Base-by-base conservation (phyloP, 2,888 invertebrate species). In the Strigamia transsilvanica region DNA sequence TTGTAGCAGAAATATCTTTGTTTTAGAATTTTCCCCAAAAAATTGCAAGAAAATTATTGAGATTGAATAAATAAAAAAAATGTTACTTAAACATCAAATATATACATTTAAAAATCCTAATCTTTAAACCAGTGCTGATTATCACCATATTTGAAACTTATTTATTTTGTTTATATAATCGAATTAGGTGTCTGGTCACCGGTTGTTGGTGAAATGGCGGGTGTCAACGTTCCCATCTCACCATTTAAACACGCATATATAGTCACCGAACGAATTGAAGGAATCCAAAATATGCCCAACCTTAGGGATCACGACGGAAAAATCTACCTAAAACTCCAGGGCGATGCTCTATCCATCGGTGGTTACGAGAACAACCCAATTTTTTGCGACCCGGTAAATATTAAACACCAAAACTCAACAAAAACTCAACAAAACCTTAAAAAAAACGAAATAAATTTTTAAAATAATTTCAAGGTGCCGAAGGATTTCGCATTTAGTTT, bases 241-340 rank as follows among this genome's bases (percentile, higher is more conserved):
- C 93, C 95, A 0, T 94, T 96, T 91, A 94, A 94, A 86, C 97
- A 97, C 87, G 93, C 96, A 0, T 97, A 96, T 86, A 92, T 97
- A 6, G 92, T 96, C 0, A 93, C 94, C 0, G 94, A 96, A 83
- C 90, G 91, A 0, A 93, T 96, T 15, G 91, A 93, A 0, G 94
- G 93, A 84, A 91, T 94, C 90, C 92, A 82, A 92, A 92, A 78
- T 88, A 93, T 87, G 83, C 96, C 97, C 0, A 96, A 96, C 87
- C 90, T 96, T 15, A 89, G 96, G 61, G 96, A 96, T 88, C 95
- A 96, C 85, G 97, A 97, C 87, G 91, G 91, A 9, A 93, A 92
- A 21, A 90, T 95, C 27, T 97, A 96, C 86, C 92, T 96, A 84
- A 92, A 94, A 86, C 91, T 95, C 2, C 94, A 95, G 86, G 95